Conservation (phyloP, 1,140 invertebrate genomes). For the Venturia canescens region DNA sequence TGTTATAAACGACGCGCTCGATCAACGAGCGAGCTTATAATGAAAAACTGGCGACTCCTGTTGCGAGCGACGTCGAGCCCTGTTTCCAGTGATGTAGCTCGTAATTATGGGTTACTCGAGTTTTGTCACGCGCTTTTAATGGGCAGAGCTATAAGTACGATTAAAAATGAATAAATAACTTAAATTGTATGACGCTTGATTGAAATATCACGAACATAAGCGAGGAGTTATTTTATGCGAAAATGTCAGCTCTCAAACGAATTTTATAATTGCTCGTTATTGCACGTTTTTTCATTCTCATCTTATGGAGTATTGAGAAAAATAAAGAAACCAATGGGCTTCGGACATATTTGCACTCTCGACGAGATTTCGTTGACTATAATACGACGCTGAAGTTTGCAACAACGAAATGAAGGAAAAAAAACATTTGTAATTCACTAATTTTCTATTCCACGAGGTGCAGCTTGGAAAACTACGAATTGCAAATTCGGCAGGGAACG, state of each 20-base stretch:
- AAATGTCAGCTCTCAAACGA: not conserved
- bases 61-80: not conserved
- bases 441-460: no score
- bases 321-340: not conserved
- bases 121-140: slow-evolving; percentile 22
- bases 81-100: slow-evolving; percentile 3
- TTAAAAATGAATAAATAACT: slow-evolving; percentile 26
- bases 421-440: no score
- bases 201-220: slow-evolving; percentile 27
- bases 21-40: not conserved
- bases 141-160: not conserved
- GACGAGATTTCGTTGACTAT: not conserved
- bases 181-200: slow-evolving; percentile 13
- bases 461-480: no score
- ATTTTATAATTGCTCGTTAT: slow-evolving; percentile 3
- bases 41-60: slow-evolving; percentile 1
- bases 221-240: not conserved
- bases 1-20: not conserved
- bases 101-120: slow-evolving; percentile 9
- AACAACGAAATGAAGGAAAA: no score
- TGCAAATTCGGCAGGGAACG: no score
- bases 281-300: not conserved
- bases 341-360: not conserved
- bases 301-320: not conserved
- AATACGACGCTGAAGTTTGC: no score